These are phyloP conservation scores for Apogon talboti DNA, from an alignment of 2,797 vertebrate species.

Conservation along the genomic window DNA sequence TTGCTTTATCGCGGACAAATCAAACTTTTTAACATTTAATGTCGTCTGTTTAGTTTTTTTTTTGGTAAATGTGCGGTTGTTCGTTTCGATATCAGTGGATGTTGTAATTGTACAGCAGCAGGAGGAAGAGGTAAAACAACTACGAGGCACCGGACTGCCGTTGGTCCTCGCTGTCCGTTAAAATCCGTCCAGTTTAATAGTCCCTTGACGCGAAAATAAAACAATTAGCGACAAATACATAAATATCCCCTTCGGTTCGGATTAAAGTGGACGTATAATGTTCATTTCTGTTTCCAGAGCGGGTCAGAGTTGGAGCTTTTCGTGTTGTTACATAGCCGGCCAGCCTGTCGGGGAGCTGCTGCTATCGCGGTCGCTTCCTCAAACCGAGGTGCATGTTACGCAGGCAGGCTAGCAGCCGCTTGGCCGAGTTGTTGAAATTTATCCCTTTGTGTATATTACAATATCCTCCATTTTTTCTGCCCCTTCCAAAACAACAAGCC, in stretches of 20 bases:
- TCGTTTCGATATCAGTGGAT: slow-evolving; percentile 47
- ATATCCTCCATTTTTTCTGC: slow-evolving; percentile 99
- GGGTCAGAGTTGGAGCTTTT: slow-evolving; percentile 54
- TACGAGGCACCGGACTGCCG: slow-evolving; percentile 71
- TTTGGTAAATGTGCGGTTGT: slow-evolving; percentile 3
- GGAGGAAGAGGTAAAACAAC: slow-evolving; percentile 17
- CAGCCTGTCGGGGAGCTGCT: slow-evolving; percentile 56
- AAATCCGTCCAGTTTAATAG: slow-evolving; percentile 68
- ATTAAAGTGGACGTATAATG: slow-evolving; percentile 57
- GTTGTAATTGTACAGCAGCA: slow-evolving; percentile 52
- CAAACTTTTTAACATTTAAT: slow-evolving; percentile 51
- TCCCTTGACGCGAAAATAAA: slow-evolving; percentile 75
- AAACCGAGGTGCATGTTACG: slow-evolving; percentile 77
- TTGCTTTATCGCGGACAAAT: slow-evolving; percentile 47
- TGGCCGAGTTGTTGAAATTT: slow-evolving; percentile 92
- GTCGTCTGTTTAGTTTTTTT: slow-evolving; percentile 17
- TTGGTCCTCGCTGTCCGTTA: slow-evolving; percentile 81
- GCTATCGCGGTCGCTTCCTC: slow-evolving; percentile 89
- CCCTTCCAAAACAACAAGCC: slow-evolving; percentile 98
- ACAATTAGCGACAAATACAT: slow-evolving; percentile 74
- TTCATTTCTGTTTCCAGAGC: slow-evolving; percentile 36
- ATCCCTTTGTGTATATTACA: slow-evolving; percentile 99
- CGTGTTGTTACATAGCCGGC: slow-evolving; percentile 30
- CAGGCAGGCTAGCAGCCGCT: slow-evolving; percentile 82
- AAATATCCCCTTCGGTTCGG: slow-evolving; percentile 56